Evolutionary conservation across 2,113 vertebrate genomes (phyloP).

Genomic region (Malaclemys terrapin): DNA sequence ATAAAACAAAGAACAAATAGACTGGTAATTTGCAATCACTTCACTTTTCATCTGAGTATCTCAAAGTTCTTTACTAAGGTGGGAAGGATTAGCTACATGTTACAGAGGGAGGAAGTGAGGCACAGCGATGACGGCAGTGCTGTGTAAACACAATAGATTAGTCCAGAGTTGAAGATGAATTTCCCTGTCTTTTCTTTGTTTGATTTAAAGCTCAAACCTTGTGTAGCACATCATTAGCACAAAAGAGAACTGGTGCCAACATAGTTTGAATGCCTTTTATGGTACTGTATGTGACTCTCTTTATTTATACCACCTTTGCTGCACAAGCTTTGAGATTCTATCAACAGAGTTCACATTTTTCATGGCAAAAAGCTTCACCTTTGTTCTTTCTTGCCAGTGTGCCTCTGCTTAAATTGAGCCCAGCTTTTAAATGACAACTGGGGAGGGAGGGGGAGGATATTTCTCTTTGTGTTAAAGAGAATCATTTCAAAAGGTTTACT

Average conservation of each 20-base stretch:
- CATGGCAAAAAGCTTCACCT: slow-evolving; percentile 50
- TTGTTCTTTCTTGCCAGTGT: slow-evolving; percentile 35
- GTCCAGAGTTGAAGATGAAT: neutral
- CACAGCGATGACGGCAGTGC: neutral
- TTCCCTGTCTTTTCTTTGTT: neutral
- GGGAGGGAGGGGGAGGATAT: neutral
- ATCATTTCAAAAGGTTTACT: slow-evolving; percentile 31
- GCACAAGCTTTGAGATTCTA: neutral
- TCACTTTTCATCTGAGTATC: neutral
- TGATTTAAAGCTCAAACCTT: slow-evolving; percentile 9
- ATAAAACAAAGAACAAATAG: neutral
- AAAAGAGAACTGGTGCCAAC: neutral
- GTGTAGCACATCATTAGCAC: slow-evolving; percentile 13
- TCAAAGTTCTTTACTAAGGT: neutral
- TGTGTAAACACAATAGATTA: neutral
- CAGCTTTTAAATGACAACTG: slow-evolving; percentile 26
- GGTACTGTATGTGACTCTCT: neutral
- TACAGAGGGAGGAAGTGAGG: neutral
- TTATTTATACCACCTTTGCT: slow-evolving; percentile 8
- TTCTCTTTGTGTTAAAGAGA: slow-evolving; percentile 31
- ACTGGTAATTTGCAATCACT: neutral
- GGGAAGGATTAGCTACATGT: neutral
- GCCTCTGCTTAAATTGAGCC: slow-evolving; percentile 38
- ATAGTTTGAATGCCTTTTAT: accelerated
- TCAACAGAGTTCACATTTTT: slow-evolving; percentile 32